Conservation (phyloP, 2,888 invertebrate genomes). For the Lasioglossum morio region DNA sequence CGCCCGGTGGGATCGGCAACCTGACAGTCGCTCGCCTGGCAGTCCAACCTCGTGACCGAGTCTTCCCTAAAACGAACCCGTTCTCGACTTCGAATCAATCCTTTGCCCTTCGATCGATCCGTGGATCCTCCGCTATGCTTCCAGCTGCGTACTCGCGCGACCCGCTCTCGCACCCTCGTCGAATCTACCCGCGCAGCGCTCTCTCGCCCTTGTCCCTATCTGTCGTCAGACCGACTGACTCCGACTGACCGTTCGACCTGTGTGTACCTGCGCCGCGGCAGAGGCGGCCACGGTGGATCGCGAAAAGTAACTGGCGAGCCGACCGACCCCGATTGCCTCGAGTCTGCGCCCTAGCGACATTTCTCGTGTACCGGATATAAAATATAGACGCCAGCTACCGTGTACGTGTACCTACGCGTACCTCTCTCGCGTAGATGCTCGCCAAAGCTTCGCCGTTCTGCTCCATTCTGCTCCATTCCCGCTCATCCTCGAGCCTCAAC, state of each 20-base stretch:
- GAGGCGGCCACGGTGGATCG: slow-evolving; percentile 80
- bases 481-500: background rate
- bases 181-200: slow-evolving; percentile 7
- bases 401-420: slow-evolving; percentile 63
- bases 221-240: slow-evolving; percentile 53
- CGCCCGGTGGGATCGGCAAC: slow-evolving; percentile 46
- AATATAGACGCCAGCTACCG: slow-evolving; percentile 73
- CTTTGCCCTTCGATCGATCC: background rate
- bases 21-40: slow-evolving; percentile 23
- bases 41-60: background rate
- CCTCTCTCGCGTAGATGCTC: slow-evolving; percentile 41
- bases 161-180: slow-evolving; percentile 23
- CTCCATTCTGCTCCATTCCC: slow-evolving; percentile 29
- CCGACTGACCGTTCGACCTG: slow-evolving; percentile 49
- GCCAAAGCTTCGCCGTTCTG: slow-evolving; percentile 38
- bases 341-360: slow-evolving; percentile 78
- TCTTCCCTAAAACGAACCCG: background rate
- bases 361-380: slow-evolving; percentile 77
- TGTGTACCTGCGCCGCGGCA: slow-evolving; percentile 65
- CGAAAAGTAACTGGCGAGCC: slow-evolving; percentile 81
- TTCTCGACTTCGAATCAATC: background rate
- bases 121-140: background rate
- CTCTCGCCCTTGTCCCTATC: slow-evolving; percentile 31
- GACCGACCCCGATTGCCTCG: slow-evolving; percentile 76
- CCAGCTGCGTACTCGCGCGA: background rate